Evolutionary conservation across 2,797 vertebrate genomes (phyloP).

Genomic region (Synaphobranchus kaupii): DNA sequence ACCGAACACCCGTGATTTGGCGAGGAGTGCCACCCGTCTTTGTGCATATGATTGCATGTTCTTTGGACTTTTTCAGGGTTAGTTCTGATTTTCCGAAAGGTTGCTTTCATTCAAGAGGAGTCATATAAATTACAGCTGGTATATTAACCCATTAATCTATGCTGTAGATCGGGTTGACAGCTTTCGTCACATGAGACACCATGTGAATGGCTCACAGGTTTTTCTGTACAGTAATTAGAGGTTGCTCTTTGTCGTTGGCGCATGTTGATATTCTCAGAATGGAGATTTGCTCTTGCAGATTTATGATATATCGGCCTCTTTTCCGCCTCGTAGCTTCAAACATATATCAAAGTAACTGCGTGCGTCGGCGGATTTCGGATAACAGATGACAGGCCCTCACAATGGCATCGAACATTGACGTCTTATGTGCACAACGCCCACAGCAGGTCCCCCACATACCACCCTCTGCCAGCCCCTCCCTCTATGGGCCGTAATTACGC

Average conservation of each 20-base stretch:
- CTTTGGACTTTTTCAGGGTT: background rate
- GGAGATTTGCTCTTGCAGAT: background rate
- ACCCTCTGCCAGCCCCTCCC: background rate
- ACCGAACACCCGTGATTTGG: background rate
- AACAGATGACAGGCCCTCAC: slow-evolving; percentile 31
- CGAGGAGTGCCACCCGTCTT: background rate
- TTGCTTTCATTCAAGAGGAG: background rate
- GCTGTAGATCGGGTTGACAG: slow-evolving; percentile 28
- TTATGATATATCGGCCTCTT: background rate
- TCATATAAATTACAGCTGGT: background rate
- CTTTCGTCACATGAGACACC: slow-evolving; percentile 18
- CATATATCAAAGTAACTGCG: slow-evolving; percentile 35
- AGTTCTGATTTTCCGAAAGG: background rate
- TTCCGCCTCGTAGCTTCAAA: too few species aligned
- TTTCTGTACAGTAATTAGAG: slow-evolving; percentile 6
- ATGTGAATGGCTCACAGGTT: background rate
- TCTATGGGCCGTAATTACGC: background rate
- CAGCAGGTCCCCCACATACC: background rate
- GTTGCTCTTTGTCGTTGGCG: background rate
- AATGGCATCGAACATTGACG: slow-evolving; percentile 26
- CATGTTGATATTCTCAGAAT: background rate
- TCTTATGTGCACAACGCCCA: background rate
- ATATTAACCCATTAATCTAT: background rate
- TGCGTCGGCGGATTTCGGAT: slow-evolving; percentile 25
- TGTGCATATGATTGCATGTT: background rate